Base-by-base conservation (phyloP, 2,888 invertebrate genomes). In the Macrostomum cliftonense region DNA sequence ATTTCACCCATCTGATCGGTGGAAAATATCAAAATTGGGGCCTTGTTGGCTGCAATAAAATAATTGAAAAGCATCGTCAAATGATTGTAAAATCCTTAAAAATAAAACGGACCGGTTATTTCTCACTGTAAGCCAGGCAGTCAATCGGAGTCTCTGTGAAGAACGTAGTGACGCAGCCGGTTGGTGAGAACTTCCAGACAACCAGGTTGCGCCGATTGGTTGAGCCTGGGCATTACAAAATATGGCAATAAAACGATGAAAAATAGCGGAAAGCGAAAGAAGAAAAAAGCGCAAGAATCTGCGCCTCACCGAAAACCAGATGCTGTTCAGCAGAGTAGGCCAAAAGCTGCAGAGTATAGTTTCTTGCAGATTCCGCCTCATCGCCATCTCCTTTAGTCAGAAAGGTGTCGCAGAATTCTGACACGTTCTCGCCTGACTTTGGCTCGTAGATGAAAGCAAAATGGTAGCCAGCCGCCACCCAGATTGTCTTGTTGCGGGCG, bases 371-470 rank as follows among this genome's bases (percentile, higher is more conserved):
- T 9, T 17, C 7, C 20, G 37, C 28, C 38, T 28, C 45, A 54
- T 65, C 64, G 39, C n/a, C n/a, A n/a, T 67, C 67, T 43, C 65
- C 66, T 47, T 62, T 59, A 14, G 59, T 54, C 50, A 64, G 62
- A 51, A 65, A 64, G 17, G 65, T 64, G 21, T 65, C 65, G 45
- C 66, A 61, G 53, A 65, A 67, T 52, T 67, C 67, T 49, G 67
- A 65, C 14, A 68, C 68, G 57, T 68, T 67, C 46, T 69, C 69
- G 2, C 69, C 68, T 36, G 66, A 66, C 52, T 67, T 67, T 4
- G 67, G 68, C 52, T 69, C 69, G 58, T 61, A 68, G 40, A 68
- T 57, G 44, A 58, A 59, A 28, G 67, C 66, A 56, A 62, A 62
- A 4, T 61, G 59, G 2, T 61, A 56, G 11, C 68, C 68, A 1